Percentiles rank a stretch among this genome's conserved stretches.
These are phyloP conservation scores for Coenonympha glycerion DNA, from an alignment of 2,888 invertebrate species.

Conservation along the genomic window DNA sequence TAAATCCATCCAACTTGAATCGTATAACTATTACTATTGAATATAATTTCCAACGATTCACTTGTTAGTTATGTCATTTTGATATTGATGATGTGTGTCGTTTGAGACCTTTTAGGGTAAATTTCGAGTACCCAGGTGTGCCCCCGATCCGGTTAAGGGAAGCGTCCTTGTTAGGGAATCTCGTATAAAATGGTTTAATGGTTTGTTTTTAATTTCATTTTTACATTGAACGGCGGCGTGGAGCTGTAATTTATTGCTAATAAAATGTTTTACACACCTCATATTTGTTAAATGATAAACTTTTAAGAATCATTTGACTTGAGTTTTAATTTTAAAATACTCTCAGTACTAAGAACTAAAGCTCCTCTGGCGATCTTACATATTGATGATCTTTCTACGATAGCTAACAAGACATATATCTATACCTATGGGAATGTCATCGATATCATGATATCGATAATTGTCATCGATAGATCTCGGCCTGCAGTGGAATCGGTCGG, in stretches of 20 bases:
- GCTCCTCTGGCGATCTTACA: no score
- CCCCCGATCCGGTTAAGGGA: conserved; percentile 76
- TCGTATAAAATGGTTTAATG: conserved; percentile 74
- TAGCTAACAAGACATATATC: no score
- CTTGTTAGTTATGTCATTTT: conserved; percentile 39
- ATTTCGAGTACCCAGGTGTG: conserved; percentile 76
- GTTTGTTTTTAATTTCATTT: conserved; percentile 76
- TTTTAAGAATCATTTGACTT: background rate
- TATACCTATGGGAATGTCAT: no score
- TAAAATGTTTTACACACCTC: conserved; percentile 40
- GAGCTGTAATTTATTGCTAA: conserved; percentile 65
- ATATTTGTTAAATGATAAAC: conserved; percentile 15
- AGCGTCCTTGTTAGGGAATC: conserved; percentile 74
- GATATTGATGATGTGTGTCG: conserved; percentile 42
- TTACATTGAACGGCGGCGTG: conserved; percentile 58
- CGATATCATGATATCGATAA: no score
- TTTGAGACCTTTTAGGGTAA: conserved; percentile 72
- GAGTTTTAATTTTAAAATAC: background rate
- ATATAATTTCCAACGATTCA: conserved; percentile 29
- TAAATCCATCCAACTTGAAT: conserved; percentile 34
- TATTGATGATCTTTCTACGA: no score
- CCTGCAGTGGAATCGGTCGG: no score
- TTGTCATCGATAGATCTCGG: no score
- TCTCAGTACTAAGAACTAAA: background rate
- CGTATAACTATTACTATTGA: conserved; percentile 28